Evolutionary conservation across 2,113 vertebrate species (phyloP).

Genomic region (Neoarius graeffei): DNA sequence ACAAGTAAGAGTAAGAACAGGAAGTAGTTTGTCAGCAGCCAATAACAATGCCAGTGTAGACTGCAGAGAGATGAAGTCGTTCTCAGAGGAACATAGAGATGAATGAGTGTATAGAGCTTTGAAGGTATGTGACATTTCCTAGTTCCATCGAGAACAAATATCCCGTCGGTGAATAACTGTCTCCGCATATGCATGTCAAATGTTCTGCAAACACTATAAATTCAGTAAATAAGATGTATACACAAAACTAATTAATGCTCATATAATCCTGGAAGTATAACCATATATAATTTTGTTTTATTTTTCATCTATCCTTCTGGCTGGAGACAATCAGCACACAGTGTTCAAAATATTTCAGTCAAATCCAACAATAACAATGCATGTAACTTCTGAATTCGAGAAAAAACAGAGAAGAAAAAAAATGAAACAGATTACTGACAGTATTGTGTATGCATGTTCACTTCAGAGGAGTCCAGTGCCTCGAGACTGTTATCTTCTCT

Average conservation of each 20-base stretch:
- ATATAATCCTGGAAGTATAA: not conserved
- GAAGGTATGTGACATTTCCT: slow-evolving; percentile 17
- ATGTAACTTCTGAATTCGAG: not conserved
- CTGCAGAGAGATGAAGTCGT: not conserved
- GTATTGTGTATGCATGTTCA: slow-evolving; percentile 1
- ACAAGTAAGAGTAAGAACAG: slow-evolving; percentile 20
- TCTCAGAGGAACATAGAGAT: slow-evolving; percentile 35
- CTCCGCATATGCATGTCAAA: not conserved
- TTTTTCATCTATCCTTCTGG: not conserved
- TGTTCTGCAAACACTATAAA: not conserved
- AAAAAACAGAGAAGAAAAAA: not conserved
- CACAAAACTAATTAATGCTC: not conserved
- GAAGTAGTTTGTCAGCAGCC: slow-evolving; percentile 34
- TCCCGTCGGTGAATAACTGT: not conserved
- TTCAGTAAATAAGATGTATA: not conserved
- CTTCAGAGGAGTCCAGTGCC: slow-evolving; percentile 10
- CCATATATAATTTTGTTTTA: not conserved
- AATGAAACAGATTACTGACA: not conserved
- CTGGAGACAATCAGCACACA: slow-evolving; percentile 30
- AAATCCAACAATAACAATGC: slow-evolving; percentile 10
- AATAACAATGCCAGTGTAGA: slow-evolving; percentile 26
- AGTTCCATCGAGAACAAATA: slow-evolving; percentile 21
- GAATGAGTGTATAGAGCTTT: slow-evolving; percentile 12
- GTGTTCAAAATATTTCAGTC: slow-evolving; percentile 33
- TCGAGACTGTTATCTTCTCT: slow-evolving; percentile 21